Conservation (phyloP, 2,888 invertebrate genomes). For the Dicranocentrus wangi region DNA sequence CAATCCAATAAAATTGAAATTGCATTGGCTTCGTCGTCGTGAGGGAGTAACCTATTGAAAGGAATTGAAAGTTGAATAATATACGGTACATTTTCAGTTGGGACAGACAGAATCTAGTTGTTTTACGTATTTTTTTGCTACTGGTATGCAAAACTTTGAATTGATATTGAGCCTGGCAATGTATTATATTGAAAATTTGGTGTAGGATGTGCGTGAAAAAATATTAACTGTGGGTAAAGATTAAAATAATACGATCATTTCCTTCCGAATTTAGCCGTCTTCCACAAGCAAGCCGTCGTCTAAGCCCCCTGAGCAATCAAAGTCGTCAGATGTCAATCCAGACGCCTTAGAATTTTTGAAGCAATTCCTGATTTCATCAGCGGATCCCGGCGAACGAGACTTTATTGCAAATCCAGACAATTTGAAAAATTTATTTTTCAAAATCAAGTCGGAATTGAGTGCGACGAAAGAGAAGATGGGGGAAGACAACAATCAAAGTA, state of each 20-base stretch:
- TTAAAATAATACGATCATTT: not conserved
- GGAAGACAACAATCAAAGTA: constrained; percentile 16
- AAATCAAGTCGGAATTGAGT: constrained; percentile 46
- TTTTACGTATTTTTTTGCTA: too few relatives aligned
- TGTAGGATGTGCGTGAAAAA: too few relatives aligned
- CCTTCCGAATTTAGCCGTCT: not conserved
- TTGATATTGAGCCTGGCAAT: too few relatives aligned
- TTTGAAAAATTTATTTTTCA: constrained; percentile 56
- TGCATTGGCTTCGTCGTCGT: too few relatives aligned
- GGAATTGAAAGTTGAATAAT: too few relatives aligned
- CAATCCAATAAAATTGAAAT: too few relatives aligned
- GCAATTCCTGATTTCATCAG: constrained; percentile 54
- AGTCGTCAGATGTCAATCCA: constrained; percentile 29
- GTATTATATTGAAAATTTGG: too few relatives aligned
- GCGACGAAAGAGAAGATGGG: constrained; percentile 6
- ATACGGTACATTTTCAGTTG: too few relatives aligned
- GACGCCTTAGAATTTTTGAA: constrained; percentile 60
- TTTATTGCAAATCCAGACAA: constrained; percentile 50
- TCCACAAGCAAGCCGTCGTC: constrained; percentile 36
- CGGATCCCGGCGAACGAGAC: constrained; percentile 43
- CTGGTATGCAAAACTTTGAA: too few relatives aligned
- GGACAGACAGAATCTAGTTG: too few relatives aligned
- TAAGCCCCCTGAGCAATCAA: not conserved
- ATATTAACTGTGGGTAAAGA: too few relatives aligned
- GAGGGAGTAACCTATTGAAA: too few relatives aligned